Percentiles rank a stretch among this genome's conserved stretches.
These are phyloP conservation scores for Telenomus remus DNA, from an alignment of 1,140 invertebrate genomes.

Conservation along the genomic window DNA sequence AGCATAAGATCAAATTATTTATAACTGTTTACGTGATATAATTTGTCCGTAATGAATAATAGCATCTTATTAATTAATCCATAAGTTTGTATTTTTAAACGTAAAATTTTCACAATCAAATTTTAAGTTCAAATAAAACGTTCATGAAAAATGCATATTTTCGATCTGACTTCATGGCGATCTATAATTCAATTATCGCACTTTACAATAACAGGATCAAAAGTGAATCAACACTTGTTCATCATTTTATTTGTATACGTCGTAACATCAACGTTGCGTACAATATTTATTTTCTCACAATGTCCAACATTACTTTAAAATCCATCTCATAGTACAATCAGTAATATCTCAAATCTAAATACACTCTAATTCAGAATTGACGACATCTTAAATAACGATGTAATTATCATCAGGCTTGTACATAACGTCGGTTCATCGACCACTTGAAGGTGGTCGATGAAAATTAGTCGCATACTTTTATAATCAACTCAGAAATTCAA, in stretches of 20 bases:
- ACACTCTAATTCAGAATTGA: slow-evolving; percentile 42
- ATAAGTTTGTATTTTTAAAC: too few species aligned
- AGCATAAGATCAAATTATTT: slow-evolving; percentile 21
- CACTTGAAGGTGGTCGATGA: neutral
- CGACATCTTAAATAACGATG: slow-evolving; percentile 45
- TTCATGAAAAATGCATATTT: slow-evolving; percentile 60
- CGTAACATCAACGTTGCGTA: slow-evolving; percentile 21
- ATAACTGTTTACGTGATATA: neutral
- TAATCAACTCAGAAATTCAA: too few species aligned
- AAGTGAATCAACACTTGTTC: slow-evolving; percentile 42
- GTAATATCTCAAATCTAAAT: slow-evolving; percentile 21
- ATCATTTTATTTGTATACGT: slow-evolving; percentile 23
- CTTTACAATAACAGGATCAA: slow-evolving; percentile 22
- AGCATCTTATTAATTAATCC: too few species aligned
- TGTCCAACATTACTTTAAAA: slow-evolving; percentile 22
- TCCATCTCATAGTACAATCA: slow-evolving; percentile 20
- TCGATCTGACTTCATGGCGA: slow-evolving; percentile 1
- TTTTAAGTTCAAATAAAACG: neutral
- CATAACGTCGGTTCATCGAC: slow-evolving; percentile 20
- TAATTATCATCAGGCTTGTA: slow-evolving; percentile 11
- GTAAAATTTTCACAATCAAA: too few species aligned
- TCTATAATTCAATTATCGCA: slow-evolving; percentile 7
- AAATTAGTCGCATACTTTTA: neutral
- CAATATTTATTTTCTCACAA: slow-evolving; percentile 30
- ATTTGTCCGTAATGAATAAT: too few species aligned